These are phyloP conservation scores for Dendronephthya gigantea DNA, from an alignment of 64 coral and sea anemone species.

Conservation along the genomic window DNA sequence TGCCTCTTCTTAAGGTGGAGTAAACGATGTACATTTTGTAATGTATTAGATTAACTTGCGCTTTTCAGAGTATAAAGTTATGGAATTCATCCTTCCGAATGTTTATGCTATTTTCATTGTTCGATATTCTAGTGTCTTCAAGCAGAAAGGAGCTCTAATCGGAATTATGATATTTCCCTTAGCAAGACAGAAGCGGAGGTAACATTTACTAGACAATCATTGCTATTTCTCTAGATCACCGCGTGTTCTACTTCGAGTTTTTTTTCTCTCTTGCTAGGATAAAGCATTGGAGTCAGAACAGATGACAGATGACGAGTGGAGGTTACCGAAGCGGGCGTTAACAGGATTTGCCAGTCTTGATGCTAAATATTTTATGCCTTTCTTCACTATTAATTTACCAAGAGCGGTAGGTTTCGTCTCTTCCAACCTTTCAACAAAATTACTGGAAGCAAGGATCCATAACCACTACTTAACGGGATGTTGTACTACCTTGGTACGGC, in stretches of 20 bases:
- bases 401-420: slow-evolving; percentile 38
- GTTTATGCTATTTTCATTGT: no score
- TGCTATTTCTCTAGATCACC: no score
- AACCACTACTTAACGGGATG: no score
- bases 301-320: slow-evolving; percentile 95
- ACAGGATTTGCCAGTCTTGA: slow-evolving; percentile 88
- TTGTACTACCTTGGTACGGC: no score
- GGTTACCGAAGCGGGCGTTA: slow-evolving; percentile 54
- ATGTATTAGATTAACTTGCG: no score
- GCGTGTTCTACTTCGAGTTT: background rate
- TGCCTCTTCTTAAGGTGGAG: slow-evolving; percentile 78
- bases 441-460: background rate
- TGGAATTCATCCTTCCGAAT: no score
- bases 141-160: slow-evolving; percentile 60
- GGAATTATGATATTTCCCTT: slow-evolving; percentile 49
- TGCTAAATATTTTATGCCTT: slow-evolving; percentile 88
- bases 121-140: slow-evolving; percentile 51
- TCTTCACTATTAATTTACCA: slow-evolving; percentile 88
- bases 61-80: no score
- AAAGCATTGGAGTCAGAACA: slow-evolving; percentile 91
- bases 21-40: background rate
- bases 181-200: slow-evolving; percentile 98
- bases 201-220: background rate
- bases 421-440: background rate
- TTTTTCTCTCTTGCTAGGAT: slow-evolving; percentile 37